phyloP scores from a whole-genome alignment of 1,140 invertebrate species.

The Sycophila sp. region DNA sequence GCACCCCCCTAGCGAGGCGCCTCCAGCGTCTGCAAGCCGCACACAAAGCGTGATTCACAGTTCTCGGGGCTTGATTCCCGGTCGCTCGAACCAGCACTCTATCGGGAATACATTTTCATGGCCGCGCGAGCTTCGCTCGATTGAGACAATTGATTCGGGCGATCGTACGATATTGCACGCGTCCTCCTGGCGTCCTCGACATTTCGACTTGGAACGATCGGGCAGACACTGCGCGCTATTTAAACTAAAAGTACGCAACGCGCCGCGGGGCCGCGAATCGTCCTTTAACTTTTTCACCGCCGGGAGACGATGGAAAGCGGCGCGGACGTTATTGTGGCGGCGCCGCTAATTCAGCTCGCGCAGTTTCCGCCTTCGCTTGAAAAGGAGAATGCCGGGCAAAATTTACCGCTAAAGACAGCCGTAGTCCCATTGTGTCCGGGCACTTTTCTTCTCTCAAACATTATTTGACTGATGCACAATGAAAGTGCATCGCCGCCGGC shows the following conservation, averaged over 20 bases:
- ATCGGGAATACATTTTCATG: neutral
- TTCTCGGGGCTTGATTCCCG: no score
- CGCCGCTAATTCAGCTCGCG: neutral
- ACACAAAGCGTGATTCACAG: no score
- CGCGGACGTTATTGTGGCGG: no score
- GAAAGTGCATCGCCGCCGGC: constrained; percentile 10
- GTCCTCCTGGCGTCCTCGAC: neutral
- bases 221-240: neutral
- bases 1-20: no score
- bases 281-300: neutral
- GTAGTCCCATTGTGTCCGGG: neutral
- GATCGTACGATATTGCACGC: neutral
- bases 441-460: neutral
- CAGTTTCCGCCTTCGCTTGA: neutral
- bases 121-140: constrained; percentile 1
- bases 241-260: no score
- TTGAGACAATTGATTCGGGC: constrained; percentile 11
- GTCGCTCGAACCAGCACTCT: no score
- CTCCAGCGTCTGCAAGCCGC: no score
- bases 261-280: no score
- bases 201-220: neutral
- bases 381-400: neutral
- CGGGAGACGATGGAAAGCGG: no score
- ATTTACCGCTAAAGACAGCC: neutral
- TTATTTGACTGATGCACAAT: constrained; percentile 8